Percentiles rank a stretch among this genome's conserved stretches.
phyloP scores from a whole-genome alignment of 2,888 invertebrate species.

The Dasysyrphus albostriatus region DNA sequence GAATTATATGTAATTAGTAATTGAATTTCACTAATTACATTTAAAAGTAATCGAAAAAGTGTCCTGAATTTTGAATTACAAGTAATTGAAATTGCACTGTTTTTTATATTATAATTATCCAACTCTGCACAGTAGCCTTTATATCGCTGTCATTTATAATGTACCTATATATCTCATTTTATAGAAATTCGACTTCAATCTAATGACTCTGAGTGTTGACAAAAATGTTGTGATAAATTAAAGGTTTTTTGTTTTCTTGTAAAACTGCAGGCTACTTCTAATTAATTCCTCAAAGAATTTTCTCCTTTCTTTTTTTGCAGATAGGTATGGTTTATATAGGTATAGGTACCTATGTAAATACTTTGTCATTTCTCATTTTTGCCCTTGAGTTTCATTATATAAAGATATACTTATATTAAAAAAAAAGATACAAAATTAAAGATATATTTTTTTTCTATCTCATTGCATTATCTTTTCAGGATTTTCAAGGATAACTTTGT shows the following conservation, averaged over 20 bases:
- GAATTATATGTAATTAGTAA: no score
- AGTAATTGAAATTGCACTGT: no score
- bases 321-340: neutral
- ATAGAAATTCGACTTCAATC: neutral
- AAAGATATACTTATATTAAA: no score
- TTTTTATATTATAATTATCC: no score
- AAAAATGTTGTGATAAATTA: neutral
- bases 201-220: neutral
- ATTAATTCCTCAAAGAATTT: neutral
- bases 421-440: no score
- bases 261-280: neutral
- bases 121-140: no score
- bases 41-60: no score
- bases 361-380: neutral
- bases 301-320: neutral
- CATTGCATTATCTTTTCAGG: neutral
- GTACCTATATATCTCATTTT: no score
- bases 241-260: neutral
- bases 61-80: no score
- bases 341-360: neutral
- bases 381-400: no score
- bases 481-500: conserved; percentile 7
- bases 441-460: neutral
- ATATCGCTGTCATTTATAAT: no score
- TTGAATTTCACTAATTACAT: no score